phyloP scores from a whole-genome alignment of 2,113 vertebrate genomes.

The Lophochroa leadbeateri region DNA sequence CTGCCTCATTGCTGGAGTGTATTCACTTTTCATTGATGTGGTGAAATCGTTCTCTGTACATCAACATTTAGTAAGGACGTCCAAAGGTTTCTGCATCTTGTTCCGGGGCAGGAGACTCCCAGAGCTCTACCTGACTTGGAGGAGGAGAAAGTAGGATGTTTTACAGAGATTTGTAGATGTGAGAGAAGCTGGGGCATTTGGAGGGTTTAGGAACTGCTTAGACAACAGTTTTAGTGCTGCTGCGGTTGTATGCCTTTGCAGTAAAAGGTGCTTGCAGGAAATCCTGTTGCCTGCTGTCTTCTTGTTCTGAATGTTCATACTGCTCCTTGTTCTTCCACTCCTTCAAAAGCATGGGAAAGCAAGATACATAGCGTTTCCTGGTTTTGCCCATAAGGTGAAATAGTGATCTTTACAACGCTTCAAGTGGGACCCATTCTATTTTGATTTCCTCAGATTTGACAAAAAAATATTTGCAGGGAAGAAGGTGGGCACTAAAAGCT shows the following conservation, averaged over 20 bases:
- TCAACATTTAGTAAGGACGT: background rate
- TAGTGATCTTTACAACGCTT: background rate
- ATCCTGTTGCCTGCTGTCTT: background rate
- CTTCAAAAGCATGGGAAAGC: background rate
- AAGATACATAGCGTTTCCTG: background rate
- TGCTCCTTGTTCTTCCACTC: background rate
- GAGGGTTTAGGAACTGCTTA: background rate
- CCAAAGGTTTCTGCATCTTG: background rate
- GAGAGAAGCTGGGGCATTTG: background rate
- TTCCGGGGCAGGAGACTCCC: background rate
- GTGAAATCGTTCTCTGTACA: background rate
- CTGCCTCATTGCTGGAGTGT: background rate
- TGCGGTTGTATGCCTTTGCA: background rate
- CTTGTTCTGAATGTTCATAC: background rate
- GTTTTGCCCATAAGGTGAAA: background rate
- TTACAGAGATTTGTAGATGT: background rate
- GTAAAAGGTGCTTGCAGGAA: background rate
- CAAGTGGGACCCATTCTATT: background rate
- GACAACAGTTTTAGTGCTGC: background rate
- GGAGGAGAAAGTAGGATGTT: background rate
- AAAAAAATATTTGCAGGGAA: background rate
- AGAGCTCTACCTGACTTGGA: background rate
- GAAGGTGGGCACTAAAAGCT: background rate
- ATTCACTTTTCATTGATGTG: background rate
- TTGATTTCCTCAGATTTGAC: background rate